These are phyloP conservation scores for Neotoma lepida DNA, from an alignment of 2,113 vertebrate genomes.

Conservation along the genomic window DNA sequence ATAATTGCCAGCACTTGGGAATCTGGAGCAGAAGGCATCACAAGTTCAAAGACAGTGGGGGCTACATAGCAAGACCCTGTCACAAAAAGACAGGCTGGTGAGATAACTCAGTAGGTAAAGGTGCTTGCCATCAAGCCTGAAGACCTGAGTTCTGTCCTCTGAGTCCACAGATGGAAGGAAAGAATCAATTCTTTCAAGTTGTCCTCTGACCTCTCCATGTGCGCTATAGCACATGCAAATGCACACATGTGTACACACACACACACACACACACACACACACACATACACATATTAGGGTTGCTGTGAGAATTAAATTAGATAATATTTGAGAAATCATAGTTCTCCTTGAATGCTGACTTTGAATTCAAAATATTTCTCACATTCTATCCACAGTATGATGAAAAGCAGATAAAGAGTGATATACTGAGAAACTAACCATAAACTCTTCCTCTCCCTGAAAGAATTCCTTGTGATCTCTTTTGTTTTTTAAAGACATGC, in stretches of 20 bases:
- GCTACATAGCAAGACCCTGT: background rate
- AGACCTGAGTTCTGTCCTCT: no score
- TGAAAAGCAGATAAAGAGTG: slow-evolving; percentile 37
- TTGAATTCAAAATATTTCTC: slow-evolving; percentile 47
- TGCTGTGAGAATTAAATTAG: slow-evolving; percentile 31
- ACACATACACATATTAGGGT: background rate
- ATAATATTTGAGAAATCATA: slow-evolving; percentile 39
- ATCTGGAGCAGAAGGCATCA: background rate
- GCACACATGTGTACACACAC: background rate
- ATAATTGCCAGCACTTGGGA: background rate
- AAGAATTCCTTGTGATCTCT: background rate
- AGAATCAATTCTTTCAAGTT: background rate
- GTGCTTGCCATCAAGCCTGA: no score
- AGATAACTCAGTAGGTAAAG: background rate
- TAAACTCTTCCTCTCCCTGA: background rate
- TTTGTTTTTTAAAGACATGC: background rate
- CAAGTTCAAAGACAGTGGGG: background rate
- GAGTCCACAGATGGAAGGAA: background rate
- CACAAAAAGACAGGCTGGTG: background rate
- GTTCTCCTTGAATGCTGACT: background rate
- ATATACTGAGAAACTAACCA: background rate
- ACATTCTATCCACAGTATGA: slow-evolving; percentile 8
- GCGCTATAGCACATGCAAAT: background rate
- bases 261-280: no score
- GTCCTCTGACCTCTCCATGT: background rate